phyloP scores from a whole-genome alignment of 2,797 vertebrate species.

The Eulemur rubriventer region DNA sequence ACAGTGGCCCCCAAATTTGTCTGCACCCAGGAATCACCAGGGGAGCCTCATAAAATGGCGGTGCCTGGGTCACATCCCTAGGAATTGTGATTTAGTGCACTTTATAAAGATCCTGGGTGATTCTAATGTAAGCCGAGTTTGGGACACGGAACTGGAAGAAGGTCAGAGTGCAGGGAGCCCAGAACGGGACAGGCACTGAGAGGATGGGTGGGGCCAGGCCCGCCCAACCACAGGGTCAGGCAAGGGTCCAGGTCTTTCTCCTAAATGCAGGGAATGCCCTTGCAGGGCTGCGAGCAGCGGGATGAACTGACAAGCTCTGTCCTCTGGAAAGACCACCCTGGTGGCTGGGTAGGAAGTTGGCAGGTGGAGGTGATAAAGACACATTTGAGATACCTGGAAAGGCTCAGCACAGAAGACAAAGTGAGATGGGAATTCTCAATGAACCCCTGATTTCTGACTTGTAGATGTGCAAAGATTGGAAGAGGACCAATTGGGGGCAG shows the following conservation, averaged over 20 bases:
- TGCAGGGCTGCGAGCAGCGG: background rate
- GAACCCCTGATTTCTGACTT: background rate
- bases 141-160: background rate
- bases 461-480: background rate
- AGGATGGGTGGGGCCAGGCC: no score
- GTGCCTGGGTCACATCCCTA: background rate
- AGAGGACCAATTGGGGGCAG: background rate
- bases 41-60: background rate
- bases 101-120: background rate
- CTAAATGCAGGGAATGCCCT: no score
- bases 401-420: background rate
- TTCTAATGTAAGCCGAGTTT: background rate
- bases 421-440: background rate
- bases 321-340: background rate
- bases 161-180: background rate
- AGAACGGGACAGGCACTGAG: fast-evolving
- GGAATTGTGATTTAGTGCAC: background rate
- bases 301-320: no score
- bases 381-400: background rate
- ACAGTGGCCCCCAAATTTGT: background rate
- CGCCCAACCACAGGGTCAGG: fast-evolving
- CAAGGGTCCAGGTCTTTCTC: background rate
- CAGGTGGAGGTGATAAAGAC: background rate
- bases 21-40: background rate
- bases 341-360: background rate